phyloP scores from a whole-genome alignment of 2,113 vertebrate species.

The Callipepla californica region DNA sequence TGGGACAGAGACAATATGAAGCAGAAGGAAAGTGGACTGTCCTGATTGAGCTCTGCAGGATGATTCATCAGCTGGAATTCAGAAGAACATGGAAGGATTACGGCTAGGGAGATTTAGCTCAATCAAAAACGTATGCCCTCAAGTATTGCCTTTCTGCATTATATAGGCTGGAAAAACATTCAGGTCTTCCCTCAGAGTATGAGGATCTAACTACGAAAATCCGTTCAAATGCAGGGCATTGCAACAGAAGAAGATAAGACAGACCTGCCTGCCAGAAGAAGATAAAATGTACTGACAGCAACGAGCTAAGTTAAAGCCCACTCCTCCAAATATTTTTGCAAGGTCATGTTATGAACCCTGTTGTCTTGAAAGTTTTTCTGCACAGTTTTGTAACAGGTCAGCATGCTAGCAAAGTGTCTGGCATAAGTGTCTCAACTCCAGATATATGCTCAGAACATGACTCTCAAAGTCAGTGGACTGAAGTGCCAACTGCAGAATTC shows the following conservation, averaged over 20 bases:
- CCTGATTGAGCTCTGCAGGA: not conserved
- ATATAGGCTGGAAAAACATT: not conserved
- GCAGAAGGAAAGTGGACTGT: slow-evolving; percentile 27
- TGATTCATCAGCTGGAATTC: slow-evolving; percentile 59
- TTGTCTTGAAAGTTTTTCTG: not conserved
- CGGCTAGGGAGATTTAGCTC: slow-evolving; percentile 7
- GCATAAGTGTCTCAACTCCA: not conserved
- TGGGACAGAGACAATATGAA: slow-evolving; percentile 18
- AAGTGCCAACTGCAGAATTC: not conserved
- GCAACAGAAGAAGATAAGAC: not conserved
- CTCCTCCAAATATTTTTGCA: not conserved
- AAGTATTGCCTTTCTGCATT: not conserved
- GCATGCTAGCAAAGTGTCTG: not conserved
- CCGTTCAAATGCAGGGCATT: not conserved
- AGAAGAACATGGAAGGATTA: slow-evolving; percentile 53
- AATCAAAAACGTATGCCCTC: slow-evolving; percentile 15
- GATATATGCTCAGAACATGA: not conserved
- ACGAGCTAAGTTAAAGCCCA: not conserved
- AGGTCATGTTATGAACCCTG: not conserved
- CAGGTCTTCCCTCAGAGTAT: not conserved
- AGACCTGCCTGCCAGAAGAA: not conserved
- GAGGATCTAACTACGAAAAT: not conserved
- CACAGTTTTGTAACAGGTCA: fast-evolving
- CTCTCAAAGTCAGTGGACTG: not conserved
- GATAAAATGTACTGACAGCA: not conserved